Base-by-base conservation (phyloP, 2,888 invertebrate genomes). In the Lepidochitona cinerea region DNA sequence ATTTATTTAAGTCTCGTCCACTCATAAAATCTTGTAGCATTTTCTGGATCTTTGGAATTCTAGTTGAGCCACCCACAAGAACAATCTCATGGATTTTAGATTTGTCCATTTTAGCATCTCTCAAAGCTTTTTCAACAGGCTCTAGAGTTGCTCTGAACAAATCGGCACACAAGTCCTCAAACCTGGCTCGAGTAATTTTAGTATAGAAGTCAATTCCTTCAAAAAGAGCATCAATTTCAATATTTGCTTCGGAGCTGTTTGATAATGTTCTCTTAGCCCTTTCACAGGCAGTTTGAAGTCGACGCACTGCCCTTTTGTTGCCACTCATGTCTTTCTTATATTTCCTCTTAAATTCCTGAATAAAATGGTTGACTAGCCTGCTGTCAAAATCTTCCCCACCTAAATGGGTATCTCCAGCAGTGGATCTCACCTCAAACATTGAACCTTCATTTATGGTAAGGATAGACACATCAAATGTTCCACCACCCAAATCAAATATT, bases 31-130 rank as follows among this genome's bases (percentile, higher is more conserved):
- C 86, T 64, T 84, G 82, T 35, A 89, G 78, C 68, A 89, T 74
- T 77, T 87, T 87, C 79, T 88, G 88, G 29, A 89, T 82, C 76
- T 86, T 87, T 12, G 88, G 88, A 49, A 89, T 89, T 33, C 89
- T 75, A 6, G 88, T 89, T 2, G 87, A 88, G 9, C 88, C 96
- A 18, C 96, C 96, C 52, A 96, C 96, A 37, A 96, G 92, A 0
- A 96, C 95, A 2, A 96, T 94, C 83, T 96, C 95, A 87, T 95
- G 93, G 77, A 96, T 94, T 78, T 93, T 92, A 49, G 92, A 91
- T 87, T 96, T 95, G 90, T 95, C 95, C 91, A 96, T 91, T 86
- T 95, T 94, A 0, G 95, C 95, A 87, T 96, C 96, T 75, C 92
- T 93, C 35, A 96, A 91, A 0, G 95, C 95, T 84, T 95, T 94